phyloP scores from a whole-genome alignment of 2,888 invertebrate genomes.

The Tribolium freemani region DNA sequence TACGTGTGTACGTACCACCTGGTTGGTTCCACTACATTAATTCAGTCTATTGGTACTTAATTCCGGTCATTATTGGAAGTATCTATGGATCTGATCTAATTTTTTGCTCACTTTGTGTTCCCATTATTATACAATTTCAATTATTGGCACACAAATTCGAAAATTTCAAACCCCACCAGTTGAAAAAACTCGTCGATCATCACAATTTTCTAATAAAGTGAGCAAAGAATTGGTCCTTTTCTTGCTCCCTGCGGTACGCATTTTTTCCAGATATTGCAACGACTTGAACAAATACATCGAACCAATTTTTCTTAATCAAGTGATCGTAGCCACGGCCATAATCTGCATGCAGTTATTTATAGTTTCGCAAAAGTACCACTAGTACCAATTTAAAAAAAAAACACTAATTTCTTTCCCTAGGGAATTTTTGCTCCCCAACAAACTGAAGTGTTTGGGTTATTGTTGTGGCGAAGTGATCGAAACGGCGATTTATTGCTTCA shows the following conservation, averaged over 20 bases:
- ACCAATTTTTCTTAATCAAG: slow-evolving; percentile 13
- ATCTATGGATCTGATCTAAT: slow-evolving; percentile 15
- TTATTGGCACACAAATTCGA: neutral
- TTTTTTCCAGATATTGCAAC: slow-evolving; percentile 16
- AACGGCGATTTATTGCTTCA: slow-evolving; percentile 12
- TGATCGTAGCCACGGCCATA: slow-evolving; percentile 13
- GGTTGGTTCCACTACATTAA: slow-evolving; percentile 30
- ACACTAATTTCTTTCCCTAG: neutral
- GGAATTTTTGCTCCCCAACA: slow-evolving; percentile 16
- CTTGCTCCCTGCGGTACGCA: neutral
- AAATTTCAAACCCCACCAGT: neutral
- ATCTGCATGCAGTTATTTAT: slow-evolving; percentile 27
- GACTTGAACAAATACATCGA: slow-evolving; percentile 2
- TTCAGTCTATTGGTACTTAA: slow-evolving; percentile 9
- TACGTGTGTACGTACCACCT: slow-evolving; percentile 5
- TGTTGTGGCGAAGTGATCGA: slow-evolving; percentile 13
- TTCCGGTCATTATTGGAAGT: slow-evolving; percentile 12
- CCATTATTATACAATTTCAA: slow-evolving; percentile 6
- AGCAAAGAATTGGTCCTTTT: neutral
- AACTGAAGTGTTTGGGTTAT: slow-evolving; percentile 21
- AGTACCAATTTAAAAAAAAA: too few relatives aligned
- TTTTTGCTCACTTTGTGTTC: slow-evolving; percentile 26
- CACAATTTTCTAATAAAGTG: slow-evolving; percentile 22
- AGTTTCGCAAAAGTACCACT: slow-evolving; percentile 13
- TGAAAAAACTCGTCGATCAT: slow-evolving; percentile 5